A percentile compares a stretch with the other conserved stretches of the same genome.
Evolutionary conservation across 1,140 invertebrate genomes (phyloP).

Genomic region (Gryon sp.): DNA sequence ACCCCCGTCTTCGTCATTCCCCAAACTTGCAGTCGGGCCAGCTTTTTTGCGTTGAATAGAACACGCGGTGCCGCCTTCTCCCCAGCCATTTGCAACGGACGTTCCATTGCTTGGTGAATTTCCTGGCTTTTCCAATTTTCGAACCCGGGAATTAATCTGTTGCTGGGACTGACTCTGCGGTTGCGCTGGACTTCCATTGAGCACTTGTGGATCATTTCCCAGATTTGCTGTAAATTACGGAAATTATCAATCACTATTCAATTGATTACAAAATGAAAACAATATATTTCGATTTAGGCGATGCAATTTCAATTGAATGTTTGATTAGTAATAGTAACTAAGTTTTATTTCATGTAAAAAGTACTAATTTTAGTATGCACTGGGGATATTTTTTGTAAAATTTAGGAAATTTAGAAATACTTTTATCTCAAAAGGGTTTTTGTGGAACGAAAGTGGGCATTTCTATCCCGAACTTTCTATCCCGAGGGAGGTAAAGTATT

Average conservation of each 20-base stretch:
- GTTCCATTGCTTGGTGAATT: slow-evolving; percentile 51
- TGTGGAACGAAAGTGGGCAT: no score
- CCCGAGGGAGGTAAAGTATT: no score
- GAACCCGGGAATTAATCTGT: slow-evolving; percentile 33
- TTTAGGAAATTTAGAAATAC: no score
- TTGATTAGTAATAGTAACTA: no score
- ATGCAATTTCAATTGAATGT: no score
- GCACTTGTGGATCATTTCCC: slow-evolving; percentile 73
- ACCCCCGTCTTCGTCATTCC: slow-evolving; percentile 76
- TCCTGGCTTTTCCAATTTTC: slow-evolving; percentile 45
- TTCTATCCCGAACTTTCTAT: no score
- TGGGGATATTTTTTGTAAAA: no score
- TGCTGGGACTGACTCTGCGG: slow-evolving; percentile 63
- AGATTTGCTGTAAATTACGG: slow-evolving; percentile 63
- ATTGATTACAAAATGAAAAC: no score
- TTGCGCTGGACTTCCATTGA: slow-evolving; percentile 61
- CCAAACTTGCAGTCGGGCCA: slow-evolving; percentile 69
- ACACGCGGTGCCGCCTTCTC: slow-evolving; percentile 63
- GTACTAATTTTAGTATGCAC: no score
- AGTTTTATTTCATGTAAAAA: no score
- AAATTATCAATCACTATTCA: background rate
- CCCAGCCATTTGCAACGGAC: slow-evolving; percentile 53
- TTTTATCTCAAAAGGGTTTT: no score
- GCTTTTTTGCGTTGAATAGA: slow-evolving; percentile 66
- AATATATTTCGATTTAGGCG: no score